These are phyloP conservation scores for Calameuta idolon DNA, from an alignment of 2,888 invertebrate genomes.

Conservation along the genomic window DNA sequence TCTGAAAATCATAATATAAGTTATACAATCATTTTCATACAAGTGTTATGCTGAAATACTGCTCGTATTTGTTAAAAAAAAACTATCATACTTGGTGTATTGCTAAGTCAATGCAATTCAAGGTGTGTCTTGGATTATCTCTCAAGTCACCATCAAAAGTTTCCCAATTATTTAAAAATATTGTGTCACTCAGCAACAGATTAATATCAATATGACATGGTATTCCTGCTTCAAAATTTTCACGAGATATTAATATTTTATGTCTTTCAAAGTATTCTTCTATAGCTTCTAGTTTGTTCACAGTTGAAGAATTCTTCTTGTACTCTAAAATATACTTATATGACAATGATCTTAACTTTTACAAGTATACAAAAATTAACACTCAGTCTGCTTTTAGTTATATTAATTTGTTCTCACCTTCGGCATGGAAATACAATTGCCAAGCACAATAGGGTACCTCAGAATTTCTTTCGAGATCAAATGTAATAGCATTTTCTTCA, in stretches of 20 bases:
- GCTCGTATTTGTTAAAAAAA: neutral
- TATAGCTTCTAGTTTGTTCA: constrained; percentile 69
- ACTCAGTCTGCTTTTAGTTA: neutral
- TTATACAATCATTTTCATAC: neutral
- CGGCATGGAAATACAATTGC: constrained; percentile 82
- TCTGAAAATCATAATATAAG: constrained; percentile 32
- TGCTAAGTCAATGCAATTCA: constrained; percentile 81
- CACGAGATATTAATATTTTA: constrained; percentile 68
- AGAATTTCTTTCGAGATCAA: constrained; percentile 21
- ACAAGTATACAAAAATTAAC: constrained; percentile 3
- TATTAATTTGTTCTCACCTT: constrained; percentile 67
- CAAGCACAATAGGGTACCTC: constrained; percentile 74
- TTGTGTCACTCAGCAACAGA: constrained; percentile 70
- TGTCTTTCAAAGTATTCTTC: constrained; percentile 71
- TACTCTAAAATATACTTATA: constrained; percentile 60
- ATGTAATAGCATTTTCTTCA: neutral
- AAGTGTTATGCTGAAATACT: neutral
- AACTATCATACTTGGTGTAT: constrained; percentile 76
- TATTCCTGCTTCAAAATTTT: constrained; percentile 72
- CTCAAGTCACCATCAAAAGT: constrained; percentile 75
- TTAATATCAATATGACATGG: constrained; percentile 73
- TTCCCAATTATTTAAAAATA: constrained; percentile 74
- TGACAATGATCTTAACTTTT: neutral
- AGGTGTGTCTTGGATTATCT: constrained; percentile 75
- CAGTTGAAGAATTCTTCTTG: constrained; percentile 67